Evolutionary conservation across 2,797 vertebrate species (phyloP), one percentile per base, ranked within the genome.

Genomic region (Pangasius djambal): DNA sequence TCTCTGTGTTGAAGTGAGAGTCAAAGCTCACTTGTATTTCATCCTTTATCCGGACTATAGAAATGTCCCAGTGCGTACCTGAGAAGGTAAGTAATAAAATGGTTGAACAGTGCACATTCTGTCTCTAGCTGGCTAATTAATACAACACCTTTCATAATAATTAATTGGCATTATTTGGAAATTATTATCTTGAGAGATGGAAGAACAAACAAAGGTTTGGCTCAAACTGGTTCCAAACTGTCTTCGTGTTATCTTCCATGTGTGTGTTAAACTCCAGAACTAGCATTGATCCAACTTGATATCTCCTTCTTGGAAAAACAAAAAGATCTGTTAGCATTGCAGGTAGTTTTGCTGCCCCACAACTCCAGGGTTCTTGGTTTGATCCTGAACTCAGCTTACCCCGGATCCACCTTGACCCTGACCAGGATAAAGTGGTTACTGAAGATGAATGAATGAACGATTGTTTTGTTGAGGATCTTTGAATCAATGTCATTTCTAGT

Each of bases 11-110:
- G 6, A 44, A 1, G 12, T 28, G n/a, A 37, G 89, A 79, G 50
- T 16, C 20, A 12, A 90, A 85, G 6, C 0, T 72, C 22, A 90
- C 55, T 34, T 79, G 18, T 61, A 87, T 61, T 88, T 63, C 20
- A 40, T 85, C 55, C 13, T 86, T 77, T 5, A 20, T n/a, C 48
- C 0, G 0, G 28, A 15, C 28, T 34, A 25, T 63, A 85, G 12
- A 4, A 67, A 89, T 61, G 31, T 77, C 12, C 70, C 25, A 69
- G 28, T 50, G 0, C 13, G 44, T 44, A 44, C 31, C 87, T 85
- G 72, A 78, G 34, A 40, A 55, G 31, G 40, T 20, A 55, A 83
- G 31, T n/a, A 31, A 50, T 69, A 52, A 25, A 52, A 69, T 85
- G n/a, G 28, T 34, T 52, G 8, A 52, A 52, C 40, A 15, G 0